Base-by-base conservation (phyloP, 2,888 invertebrate genomes). In the Auanema freiburgensis region DNA sequence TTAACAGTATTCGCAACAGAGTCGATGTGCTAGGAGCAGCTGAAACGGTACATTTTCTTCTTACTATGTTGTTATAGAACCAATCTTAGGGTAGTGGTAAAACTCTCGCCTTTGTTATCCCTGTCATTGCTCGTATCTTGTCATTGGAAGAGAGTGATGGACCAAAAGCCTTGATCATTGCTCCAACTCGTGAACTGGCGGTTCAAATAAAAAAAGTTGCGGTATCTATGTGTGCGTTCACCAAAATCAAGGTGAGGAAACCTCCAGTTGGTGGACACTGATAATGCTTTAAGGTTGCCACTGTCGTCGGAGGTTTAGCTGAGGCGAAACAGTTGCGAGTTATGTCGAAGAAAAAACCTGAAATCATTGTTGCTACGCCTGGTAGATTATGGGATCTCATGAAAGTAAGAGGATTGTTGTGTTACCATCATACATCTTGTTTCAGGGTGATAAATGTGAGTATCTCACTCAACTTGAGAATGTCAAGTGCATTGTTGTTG, bases 1-100 rank as follows among this genome's bases (percentile, higher is more conserved):
- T 92, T 0, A 88, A 92, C 53, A 92, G 94, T 42, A 90, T 94
- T 78, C 88, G 90, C 83, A 95, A 92, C 46, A 88, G 90, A 54
- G 88, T 91, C 85, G 96, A 98, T 85, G 91, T 98, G 74, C 85
- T 98, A 1, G 98, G 96, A n/a, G 97, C 97, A 60, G 97, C 97
- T 2, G 95, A 97, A 87, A 98, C 98, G 0, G 87, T 87, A 72
- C 79, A 78, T 74, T 8, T 54, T 11, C 10, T 24, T 11, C 42
- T 11, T n/a, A n/a, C 16, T 41, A 55, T 55, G 18, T 42, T 16
- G 57, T 60, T 12, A 11, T 40, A 40, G 4, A 14, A 12, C 40
- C 55, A 24, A 41, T 63, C 80, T 60, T 71, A 87, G 87, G 98
- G 98, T 0, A 96, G 95, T 85, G 98, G 98, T 0, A 98, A 98